Evolutionary conservation across 1,140 invertebrate genomes (phyloP).

Genomic region (Platyura marginata): DNA sequence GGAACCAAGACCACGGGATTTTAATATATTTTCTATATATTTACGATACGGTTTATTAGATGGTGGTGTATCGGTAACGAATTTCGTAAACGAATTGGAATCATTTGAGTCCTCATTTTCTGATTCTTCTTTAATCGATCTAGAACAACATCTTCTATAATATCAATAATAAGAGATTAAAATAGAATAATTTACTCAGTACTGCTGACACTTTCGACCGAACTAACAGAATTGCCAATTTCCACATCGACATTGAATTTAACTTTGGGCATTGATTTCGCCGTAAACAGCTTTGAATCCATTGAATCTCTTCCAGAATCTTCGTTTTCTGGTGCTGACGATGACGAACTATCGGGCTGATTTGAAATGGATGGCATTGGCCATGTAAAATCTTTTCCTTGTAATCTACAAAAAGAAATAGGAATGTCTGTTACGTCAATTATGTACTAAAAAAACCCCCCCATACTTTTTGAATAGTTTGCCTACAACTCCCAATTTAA

Average conservation of each 20-base stretch:
- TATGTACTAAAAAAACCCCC: too few relatives aligned
- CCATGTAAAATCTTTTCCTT: conserved; percentile 23
- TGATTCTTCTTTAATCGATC: too few relatives aligned
- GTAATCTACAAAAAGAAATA: conserved; percentile 10
- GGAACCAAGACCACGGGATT: conserved; percentile 65
- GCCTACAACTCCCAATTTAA: conserved; percentile 61
- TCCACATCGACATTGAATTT: conserved; percentile 1
- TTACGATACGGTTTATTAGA: conserved; percentile 26
- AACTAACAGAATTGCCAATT: neutral
- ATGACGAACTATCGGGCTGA: conserved; percentile 14
- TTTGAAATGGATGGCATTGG: conserved; percentile 12
- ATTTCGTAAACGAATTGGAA: neutral
- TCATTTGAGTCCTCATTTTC: too few relatives aligned
- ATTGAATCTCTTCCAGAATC: conserved; percentile 19
- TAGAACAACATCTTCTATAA: too few relatives aligned
- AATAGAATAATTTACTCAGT: neutral
- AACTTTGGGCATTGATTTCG: conserved; percentile 1
- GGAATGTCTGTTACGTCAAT: neutral
- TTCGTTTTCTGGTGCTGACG: conserved; percentile 17
- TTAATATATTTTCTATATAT: conserved; percentile 73
- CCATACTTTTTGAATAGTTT: conserved; percentile 28
- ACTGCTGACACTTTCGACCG: conserved; percentile 1
- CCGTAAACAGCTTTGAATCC: conserved; percentile 11
- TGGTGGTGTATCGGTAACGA: neutral
- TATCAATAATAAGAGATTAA: neutral